Percentiles rank a stretch among this genome's conserved stretches.
Evolutionary conservation across 2,113 vertebrate genomes (phyloP).

Genomic region (Albula goreensis): DNA sequence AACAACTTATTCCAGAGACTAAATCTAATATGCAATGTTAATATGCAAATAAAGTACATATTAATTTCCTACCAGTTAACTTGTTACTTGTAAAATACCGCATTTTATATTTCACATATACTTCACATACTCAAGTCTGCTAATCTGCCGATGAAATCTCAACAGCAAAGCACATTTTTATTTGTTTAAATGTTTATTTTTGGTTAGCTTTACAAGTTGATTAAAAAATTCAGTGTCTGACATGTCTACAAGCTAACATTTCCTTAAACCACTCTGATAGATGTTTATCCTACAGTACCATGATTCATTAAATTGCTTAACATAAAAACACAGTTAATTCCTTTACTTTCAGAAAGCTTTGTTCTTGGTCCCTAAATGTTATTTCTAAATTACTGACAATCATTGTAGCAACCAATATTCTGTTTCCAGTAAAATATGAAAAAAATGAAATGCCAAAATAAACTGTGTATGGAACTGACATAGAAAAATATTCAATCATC

Average conservation of each 20-base stretch:
- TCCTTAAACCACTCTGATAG: slow-evolving; percentile 29
- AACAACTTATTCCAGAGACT: not conserved
- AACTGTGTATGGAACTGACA: not conserved
- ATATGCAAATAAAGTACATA: not conserved
- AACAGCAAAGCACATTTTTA: not conserved
- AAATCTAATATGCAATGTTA: not conserved
- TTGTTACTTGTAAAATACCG: not conserved
- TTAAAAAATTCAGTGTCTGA: slow-evolving; percentile 47
- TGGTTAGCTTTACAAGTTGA: slow-evolving; percentile 49
- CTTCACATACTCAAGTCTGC: not conserved
- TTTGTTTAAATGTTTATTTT: slow-evolving; percentile 50
- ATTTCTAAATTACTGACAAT: slow-evolving; percentile 40
- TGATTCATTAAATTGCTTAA: slow-evolving; percentile 18
- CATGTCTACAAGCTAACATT: slow-evolving; percentile 33
- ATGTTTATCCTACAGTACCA: slow-evolving; percentile 33
- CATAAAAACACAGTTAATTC: slow-evolving; percentile 24
- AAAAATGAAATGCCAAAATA: not conserved
- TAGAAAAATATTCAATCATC: slow-evolving; percentile 15
- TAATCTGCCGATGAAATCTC: not conserved
- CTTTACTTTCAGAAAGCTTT: slow-evolving; percentile 43
- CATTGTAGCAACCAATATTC: not conserved
- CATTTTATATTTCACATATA: not conserved
- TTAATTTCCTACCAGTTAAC: not conserved
- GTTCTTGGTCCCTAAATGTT: slow-evolving; percentile 26
- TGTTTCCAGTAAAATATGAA: slow-evolving; percentile 12